Evolutionary conservation across 2,113 vertebrate genomes (phyloP), one percentile per base, ranked within the genome.

Genomic region (Lophius piscatorius): DNA sequence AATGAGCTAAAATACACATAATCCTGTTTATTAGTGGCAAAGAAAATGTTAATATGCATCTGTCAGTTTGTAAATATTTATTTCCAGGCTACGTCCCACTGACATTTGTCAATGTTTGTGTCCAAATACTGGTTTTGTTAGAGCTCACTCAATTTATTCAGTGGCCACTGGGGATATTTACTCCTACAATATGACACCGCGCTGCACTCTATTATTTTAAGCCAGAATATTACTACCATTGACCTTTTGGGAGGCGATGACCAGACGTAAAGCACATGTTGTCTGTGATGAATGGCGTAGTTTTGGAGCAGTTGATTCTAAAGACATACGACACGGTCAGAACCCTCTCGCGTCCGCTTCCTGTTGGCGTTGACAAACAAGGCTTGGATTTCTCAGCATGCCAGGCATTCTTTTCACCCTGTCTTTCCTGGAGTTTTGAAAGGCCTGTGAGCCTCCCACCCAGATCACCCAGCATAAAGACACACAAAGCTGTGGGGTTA

Each of bases 281-380:
- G 65, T 60, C 69, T 38, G 70, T 74, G 78, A 85, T 83, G 78
- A 85, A 86, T 81, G 80, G 51, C 85, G 59, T 55, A 54, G 74
- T 76, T 80, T 74, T 23, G 63, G 65, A 63, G 60, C 12, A 74
- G 74, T 68, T 69, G 83, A 85, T 81, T 90, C 82, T 83, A 81
- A 88, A 83, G 83, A 84, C 85, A 81, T 70, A 78, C 64, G 87
- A 89, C 87, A 86, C 74, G 82, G 75, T 80, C 80, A 51, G 84
- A 78, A 79, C 87, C 83, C 83, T 85, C 88, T 88, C 79, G 73
- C 80, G 89, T 92, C 89, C 81, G 80, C 79, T 92, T 92, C 91
- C 91, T 91, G 88, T 88, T 84, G 82, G 24, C 83, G 76, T 85
- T 88, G 91, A 91, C 89, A 92, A 92, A 92, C 90, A 90, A 82